Base-by-base conservation (phyloP, 2,113 vertebrate genomes). In the Psilopogon haemacephalus region DNA sequence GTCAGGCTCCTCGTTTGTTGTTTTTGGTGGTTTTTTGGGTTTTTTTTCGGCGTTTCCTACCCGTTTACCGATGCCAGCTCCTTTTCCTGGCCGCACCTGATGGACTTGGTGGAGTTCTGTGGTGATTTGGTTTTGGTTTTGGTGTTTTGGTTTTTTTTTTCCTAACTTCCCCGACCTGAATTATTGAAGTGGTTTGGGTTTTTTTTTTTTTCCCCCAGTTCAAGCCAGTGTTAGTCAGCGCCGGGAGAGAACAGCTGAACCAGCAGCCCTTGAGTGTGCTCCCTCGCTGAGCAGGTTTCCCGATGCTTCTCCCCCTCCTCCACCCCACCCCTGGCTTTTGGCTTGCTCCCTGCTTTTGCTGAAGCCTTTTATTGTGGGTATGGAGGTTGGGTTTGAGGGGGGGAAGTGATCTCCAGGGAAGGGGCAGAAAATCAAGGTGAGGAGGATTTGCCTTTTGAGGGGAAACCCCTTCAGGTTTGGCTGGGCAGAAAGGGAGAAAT, bases 261-360 rank as follows among this genome's bases (percentile, higher is more conserved):
- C 4, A 11, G 42, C 88, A 76, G 64, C 68, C 42, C 58, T 5
- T 33, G 63, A 37, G 33, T 0, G 24, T 2, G n/a, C 30, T 69
- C 35, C 72, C 65, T 91, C 11, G 6, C 65, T 1, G 2, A 26
- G 62, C 85, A 60, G 64, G 56, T 88, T 88, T 90, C 76, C 13
- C 0, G 0, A 5, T 0, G 1, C 37, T 27, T 85, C 7, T 5
- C 50, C 44, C n/a, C n/a, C n/a, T n/a, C n/a, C n/a, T n/a, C n/a
- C n/a, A n/a, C n/a, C n/a, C n/a, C n/a, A n/a, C n/a, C n/a, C 1
- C 0, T 0, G 4, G 52, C 2, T 1, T 70, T 79, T 73, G 62
- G 84, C 55, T 75, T 84, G 68, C 14, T 21, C 28, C 48, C 37
- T 24, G 52, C 44, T 19, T 14, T 72, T 1, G 2, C 11, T 6